These are phyloP conservation scores for Tipula unca DNA, from an alignment of 2,888 invertebrate species.

Conservation along the genomic window DNA sequence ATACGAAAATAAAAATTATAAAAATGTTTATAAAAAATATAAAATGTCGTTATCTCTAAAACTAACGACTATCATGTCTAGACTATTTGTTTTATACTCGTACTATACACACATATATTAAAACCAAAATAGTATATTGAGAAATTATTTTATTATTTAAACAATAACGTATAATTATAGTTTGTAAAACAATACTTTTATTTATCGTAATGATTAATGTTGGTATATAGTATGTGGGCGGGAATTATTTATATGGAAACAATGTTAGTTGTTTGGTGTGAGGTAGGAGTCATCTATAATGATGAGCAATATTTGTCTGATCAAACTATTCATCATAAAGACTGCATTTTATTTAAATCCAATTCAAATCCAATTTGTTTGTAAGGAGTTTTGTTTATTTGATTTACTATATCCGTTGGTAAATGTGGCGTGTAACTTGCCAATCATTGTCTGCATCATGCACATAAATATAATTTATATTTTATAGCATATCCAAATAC, in stretches of 20 bases:
- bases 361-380: no score
- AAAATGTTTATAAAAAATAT: conserved; percentile 2
- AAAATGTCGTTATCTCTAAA: not conserved
- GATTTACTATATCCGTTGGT: no score
- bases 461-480: no score
- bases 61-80: not conserved
- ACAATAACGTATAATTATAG: not conserved
- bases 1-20: not conserved
- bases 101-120: not conserved
- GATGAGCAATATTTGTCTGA: no score
- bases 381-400: no score
- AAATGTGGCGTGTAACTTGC: no score
- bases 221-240: not conserved
- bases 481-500: no score
- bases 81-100: not conserved
- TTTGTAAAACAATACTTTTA: not conserved
- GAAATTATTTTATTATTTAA: not conserved
- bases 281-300: no score
- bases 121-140: not conserved
- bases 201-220: not conserved
- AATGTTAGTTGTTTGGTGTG: no score
- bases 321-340: no score
- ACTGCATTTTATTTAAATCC: no score
- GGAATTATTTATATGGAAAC: not conserved
- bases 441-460: no score